Conservation (phyloP, 2,888 invertebrate genomes). For the Eristalinus sepulchralis region DNA sequence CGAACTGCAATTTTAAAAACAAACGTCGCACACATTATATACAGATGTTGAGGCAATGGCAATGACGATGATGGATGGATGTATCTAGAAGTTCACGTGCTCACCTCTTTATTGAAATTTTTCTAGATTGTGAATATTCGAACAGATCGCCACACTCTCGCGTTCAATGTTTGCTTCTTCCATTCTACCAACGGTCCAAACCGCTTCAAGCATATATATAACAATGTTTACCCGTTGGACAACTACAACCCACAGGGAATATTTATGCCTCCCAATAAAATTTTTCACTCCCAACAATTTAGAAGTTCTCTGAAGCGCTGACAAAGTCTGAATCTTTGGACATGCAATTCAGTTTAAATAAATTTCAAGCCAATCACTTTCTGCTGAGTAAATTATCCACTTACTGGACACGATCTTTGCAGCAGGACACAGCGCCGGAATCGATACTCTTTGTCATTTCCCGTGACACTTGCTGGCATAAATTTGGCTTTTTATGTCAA, state of each 20-base stretch:
- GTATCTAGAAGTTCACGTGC: too few relatives aligned
- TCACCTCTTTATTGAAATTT: too few relatives aligned
- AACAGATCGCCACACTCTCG: too few relatives aligned
- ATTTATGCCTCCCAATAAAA: neutral
- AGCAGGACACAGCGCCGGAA: neutral
- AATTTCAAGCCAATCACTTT: neutral
- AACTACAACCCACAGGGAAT: neutral
- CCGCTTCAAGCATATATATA: too few relatives aligned
- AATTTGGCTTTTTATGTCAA: constrained; percentile 44
- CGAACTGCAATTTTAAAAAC: too few relatives aligned
- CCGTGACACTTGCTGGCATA: constrained; percentile 30
- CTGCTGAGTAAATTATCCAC: neutral
- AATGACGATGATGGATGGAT: too few relatives aligned
- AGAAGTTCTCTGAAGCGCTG: neutral
- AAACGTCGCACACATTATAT: too few relatives aligned
- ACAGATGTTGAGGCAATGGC: too few relatives aligned
- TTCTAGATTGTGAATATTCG: too few relatives aligned
- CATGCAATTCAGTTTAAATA: neutral
- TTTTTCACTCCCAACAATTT: neutral
- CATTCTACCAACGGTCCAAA: too few relatives aligned
- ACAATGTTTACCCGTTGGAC: constrained; percentile 7
- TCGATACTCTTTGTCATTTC: constrained; percentile 14
- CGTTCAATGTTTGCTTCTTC: neutral
- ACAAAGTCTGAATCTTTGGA: neutral
- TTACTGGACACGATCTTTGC: neutral